A percentile compares a stretch with the other conserved stretches of the same genome.
These are phyloP conservation scores for Hemaris fuciformis DNA, from an alignment of 2,888 invertebrate genomes.

Conservation along the genomic window DNA sequence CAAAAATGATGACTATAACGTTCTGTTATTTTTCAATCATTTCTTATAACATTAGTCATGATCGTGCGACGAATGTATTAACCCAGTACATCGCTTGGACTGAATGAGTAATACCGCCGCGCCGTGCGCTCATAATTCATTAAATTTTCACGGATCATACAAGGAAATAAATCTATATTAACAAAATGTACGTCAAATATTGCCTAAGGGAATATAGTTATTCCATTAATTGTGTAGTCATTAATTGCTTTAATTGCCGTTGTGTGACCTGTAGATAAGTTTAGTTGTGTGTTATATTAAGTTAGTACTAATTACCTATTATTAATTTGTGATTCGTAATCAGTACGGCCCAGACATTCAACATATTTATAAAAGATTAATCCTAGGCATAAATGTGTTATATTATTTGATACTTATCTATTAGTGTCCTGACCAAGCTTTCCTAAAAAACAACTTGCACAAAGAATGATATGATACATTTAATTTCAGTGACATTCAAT, in stretches of 20 bases:
- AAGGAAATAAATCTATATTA: not conserved
- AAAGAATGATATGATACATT: too few relatives aligned
- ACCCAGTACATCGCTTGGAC: not conserved
- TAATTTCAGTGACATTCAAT: too few relatives aligned
- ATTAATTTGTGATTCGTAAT: too few relatives aligned
- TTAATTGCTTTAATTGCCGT: not conserved
- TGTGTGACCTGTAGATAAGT: not conserved
- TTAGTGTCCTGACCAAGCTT: too few relatives aligned
- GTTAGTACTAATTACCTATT: too few relatives aligned
- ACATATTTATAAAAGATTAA: too few relatives aligned
- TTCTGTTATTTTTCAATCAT: constrained; percentile 34
- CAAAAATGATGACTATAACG: too few relatives aligned
- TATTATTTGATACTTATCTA: too few relatives aligned
- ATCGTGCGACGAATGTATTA: not conserved
- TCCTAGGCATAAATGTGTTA: too few relatives aligned
- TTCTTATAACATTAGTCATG: not conserved
- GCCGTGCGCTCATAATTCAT: not conserved
- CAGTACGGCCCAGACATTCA: too few relatives aligned
- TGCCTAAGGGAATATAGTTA: not conserved
- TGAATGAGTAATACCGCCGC: not conserved
- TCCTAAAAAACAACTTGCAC: too few relatives aligned
- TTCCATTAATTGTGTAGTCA: not conserved
- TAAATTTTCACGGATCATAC: not conserved
- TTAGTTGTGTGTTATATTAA: not conserved
- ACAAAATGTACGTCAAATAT: not conserved